phyloP scores from a whole-genome alignment of 2,888 invertebrate species.

The Cheilosia scutellata region DNA sequence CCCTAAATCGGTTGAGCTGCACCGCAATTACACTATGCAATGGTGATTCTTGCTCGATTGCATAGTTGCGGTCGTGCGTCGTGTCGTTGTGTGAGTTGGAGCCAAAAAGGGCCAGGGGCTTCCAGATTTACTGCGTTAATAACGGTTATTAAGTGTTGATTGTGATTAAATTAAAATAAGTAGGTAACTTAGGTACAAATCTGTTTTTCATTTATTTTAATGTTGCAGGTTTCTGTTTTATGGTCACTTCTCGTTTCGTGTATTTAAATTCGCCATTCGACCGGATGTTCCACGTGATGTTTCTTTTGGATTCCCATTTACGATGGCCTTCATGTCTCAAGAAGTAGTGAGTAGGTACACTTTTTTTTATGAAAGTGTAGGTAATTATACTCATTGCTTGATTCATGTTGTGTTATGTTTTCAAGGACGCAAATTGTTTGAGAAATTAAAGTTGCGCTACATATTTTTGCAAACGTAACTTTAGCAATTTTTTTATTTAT shows the following conservation, averaged over 20 bases:
- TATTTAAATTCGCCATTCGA: constrained; percentile 18
- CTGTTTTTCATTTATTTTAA: constrained; percentile 55
- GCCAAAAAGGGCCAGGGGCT: constrained; percentile 1
- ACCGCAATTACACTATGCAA: constrained; percentile 21
- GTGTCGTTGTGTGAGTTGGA: neutral
- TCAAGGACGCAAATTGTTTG: constrained; percentile 17
- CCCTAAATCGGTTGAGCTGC: constrained; percentile 33
- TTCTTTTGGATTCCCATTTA: constrained; percentile 18
- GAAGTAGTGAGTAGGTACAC: constrained; percentile 3
- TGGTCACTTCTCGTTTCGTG: neutral
- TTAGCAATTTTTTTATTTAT: too few species aligned
- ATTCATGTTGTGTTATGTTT: neutral
- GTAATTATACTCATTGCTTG: constrained; percentile 11
- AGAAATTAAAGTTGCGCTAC: neutral
- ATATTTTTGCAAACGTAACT: neutral
- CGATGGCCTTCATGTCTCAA: constrained; percentile 23
- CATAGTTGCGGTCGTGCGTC: neutral
- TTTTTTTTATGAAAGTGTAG: constrained; percentile 17
- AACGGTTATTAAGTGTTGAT: constrained; percentile 63
- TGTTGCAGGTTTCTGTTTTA: constrained; percentile 24
- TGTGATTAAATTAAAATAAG: constrained; percentile 60
- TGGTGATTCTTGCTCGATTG: constrained; percentile 19
- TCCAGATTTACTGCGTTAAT: constrained; percentile 36
- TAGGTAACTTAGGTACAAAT: constrained; percentile 44
- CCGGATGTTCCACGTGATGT: constrained; percentile 31